These are phyloP conservation scores for Phyllotreta cruciferae DNA, from an alignment of 2,888 invertebrate species.

Conservation along the genomic window DNA sequence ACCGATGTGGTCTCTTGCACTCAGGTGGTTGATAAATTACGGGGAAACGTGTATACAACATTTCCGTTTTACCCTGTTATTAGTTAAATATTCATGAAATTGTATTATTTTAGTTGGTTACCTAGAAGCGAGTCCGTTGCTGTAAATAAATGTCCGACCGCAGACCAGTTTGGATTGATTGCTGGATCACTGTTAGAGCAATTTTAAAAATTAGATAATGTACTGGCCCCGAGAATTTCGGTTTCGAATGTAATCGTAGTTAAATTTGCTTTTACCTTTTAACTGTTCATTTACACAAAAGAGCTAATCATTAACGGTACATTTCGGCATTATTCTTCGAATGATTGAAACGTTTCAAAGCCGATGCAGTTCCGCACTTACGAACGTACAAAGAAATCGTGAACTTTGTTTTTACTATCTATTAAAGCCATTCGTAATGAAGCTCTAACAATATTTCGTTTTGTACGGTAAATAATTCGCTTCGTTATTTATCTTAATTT, in stretches of 20 bases:
- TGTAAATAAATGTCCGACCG: slow-evolving; percentile 1
- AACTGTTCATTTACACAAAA: slow-evolving; percentile 11
- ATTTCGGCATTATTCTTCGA: slow-evolving; percentile 7
- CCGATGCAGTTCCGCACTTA: not conserved
- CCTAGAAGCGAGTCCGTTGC: not conserved
- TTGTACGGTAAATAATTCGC: no score
- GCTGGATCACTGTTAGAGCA: slow-evolving; percentile 1
- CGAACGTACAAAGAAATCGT: not conserved
- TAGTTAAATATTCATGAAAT: slow-evolving; percentile 35
- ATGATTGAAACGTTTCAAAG: slow-evolving; percentile 10
- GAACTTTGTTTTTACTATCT: no score
- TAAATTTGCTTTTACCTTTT: slow-evolving; percentile 10
- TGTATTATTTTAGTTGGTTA: slow-evolving; percentile 6
- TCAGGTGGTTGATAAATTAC: slow-evolving; percentile 37
- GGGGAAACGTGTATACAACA: slow-evolving; percentile 27
- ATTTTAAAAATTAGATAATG: slow-evolving; percentile 13
- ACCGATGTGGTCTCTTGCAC: slow-evolving; percentile 36
- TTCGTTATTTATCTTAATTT: slow-evolving; percentile 1
- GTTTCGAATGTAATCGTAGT: slow-evolving; percentile 8
- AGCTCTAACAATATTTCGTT: no score
- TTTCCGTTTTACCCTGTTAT: slow-evolving; percentile 37
- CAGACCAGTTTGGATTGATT: slow-evolving; percentile 7
- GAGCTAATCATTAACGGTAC: slow-evolving; percentile 8
- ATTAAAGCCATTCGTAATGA: no score
- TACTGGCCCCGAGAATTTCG: slow-evolving; percentile 4